Evolutionary conservation across 2,113 vertebrate genomes (phyloP).

Genomic region (Machaerirhynchus nigripectus): DNA sequence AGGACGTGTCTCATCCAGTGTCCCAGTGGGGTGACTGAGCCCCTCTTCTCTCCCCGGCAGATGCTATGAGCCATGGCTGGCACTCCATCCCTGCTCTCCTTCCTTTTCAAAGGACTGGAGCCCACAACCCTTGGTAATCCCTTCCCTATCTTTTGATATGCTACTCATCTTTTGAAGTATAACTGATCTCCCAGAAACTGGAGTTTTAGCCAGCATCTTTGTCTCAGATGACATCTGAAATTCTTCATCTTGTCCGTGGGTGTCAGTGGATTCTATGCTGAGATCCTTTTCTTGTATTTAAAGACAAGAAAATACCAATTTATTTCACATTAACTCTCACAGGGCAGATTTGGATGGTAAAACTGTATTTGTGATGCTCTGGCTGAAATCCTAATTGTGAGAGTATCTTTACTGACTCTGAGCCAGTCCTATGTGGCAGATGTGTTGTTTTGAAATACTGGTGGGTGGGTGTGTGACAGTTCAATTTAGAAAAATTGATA

Average conservation of each 20-base stretch:
- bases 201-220: not conserved
- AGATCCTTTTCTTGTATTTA: not conserved
- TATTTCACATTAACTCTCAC: not conserved
- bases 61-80: not conserved
- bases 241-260: not conserved
- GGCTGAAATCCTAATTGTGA: not conserved
- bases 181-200: not conserved
- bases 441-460: not conserved
- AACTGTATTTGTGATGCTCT: not conserved
- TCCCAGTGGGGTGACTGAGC: not conserved
- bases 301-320: not conserved
- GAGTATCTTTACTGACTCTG: not conserved
- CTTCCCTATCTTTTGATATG: not conserved
- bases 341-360: not conserved
- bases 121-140: not conserved
- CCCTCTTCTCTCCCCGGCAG: constrained; percentile 13
- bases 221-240: not conserved
- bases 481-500: not conserved
- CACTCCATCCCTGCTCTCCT: not conserved
- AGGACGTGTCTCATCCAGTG: not conserved
- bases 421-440: not conserved
- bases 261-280: not conserved
- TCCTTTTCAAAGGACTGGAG: constrained; percentile 2
- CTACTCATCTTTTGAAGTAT: not conserved
- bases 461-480: not conserved